Conservation (phyloP, 2,113 vertebrate genomes). For the Calcarius ornatus region DNA sequence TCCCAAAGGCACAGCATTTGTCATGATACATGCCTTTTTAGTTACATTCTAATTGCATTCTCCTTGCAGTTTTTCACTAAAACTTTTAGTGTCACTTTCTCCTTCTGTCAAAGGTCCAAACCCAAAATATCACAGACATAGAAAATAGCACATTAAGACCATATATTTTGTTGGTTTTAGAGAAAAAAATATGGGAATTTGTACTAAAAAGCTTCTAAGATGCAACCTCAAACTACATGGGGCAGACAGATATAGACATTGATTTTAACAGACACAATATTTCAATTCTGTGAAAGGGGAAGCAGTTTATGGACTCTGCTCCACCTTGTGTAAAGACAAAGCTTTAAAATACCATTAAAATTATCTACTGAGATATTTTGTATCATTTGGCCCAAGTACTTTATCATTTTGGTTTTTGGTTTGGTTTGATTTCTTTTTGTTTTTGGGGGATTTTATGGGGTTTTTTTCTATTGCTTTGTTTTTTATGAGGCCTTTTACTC, state of each 20-base stretch:
- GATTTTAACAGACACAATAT: background rate
- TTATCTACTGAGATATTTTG: background rate
- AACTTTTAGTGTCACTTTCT: background rate
- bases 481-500: background rate
- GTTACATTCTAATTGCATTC: background rate
- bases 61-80: background rate
- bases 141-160: background rate
- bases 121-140: background rate
- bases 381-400: background rate
- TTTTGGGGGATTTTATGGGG: background rate
- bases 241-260: rapidly evolving
- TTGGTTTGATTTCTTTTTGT: background rate
- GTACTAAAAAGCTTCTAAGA: background rate
- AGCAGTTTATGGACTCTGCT: background rate
- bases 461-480: background rate
- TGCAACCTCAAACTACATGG: background rate
- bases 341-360: background rate
- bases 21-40: background rate
- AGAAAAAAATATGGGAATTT: background rate
- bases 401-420: background rate
- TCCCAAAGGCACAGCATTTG: background rate
- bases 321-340: background rate
- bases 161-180: background rate
- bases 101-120: background rate
- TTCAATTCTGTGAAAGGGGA: background rate